phyloP scores from a whole-genome alignment of 2,888 invertebrate genomes.

The Ceraclea dissimilis region DNA sequence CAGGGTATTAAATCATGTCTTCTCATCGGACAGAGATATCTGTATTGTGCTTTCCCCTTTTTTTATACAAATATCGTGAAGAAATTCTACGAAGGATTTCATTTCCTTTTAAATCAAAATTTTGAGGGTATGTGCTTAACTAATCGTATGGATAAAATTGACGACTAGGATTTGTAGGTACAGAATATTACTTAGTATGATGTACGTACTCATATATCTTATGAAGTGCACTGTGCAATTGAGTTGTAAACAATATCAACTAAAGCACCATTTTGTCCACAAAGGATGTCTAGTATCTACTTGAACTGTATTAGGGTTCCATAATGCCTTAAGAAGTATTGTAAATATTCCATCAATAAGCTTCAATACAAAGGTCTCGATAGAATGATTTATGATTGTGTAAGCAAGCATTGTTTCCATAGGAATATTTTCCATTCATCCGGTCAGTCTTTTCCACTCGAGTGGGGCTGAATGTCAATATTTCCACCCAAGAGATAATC shows the following conservation, averaged over 20 bases:
- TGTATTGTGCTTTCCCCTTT: too few relatives aligned
- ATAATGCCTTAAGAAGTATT: neutral
- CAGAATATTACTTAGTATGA: too few relatives aligned
- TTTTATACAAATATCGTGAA: too few relatives aligned
- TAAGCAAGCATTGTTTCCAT: conserved; percentile 7
- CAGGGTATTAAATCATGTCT: conserved; percentile 41
- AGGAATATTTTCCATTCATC: conserved; percentile 3
- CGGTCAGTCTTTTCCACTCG: conserved; percentile 13
- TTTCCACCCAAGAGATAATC: conserved; percentile 13
- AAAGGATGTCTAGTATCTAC: neutral
- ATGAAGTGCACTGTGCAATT: too few relatives aligned
- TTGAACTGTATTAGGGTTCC: neutral
- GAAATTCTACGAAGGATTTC: too few relatives aligned
- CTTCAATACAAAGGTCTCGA: neutral
- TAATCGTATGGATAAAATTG: too few relatives aligned
- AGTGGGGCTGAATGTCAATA: conserved; percentile 13
- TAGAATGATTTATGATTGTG: conserved; percentile 7
- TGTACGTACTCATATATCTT: too few relatives aligned
- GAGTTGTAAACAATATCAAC: too few relatives aligned
- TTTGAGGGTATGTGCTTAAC: too few relatives aligned
- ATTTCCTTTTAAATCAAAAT: too few relatives aligned
- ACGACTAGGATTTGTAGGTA: too few relatives aligned
- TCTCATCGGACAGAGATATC: too few relatives aligned
- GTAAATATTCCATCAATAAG: neutral
- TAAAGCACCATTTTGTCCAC: neutral